Base-by-base conservation (phyloP, 2,113 vertebrate species). In the Platycercus adscitus region DNA sequence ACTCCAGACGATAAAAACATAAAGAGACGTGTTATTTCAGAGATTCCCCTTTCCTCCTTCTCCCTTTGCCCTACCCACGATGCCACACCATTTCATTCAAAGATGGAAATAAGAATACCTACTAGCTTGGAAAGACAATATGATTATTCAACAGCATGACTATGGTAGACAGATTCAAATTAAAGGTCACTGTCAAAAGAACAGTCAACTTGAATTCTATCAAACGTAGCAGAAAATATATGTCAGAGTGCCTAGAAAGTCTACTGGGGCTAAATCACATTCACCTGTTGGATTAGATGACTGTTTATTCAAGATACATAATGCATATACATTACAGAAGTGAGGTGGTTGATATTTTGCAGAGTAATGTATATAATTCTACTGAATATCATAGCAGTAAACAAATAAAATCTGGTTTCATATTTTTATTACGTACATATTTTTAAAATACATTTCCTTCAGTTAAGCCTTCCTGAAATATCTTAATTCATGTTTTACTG, bases 221-320 rank as follows among this genome's bases (percentile, higher is more conserved):
- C 89, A 96, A 91, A 94, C 75, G 79, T 64, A 95, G 35, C 46
- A 90, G 84, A 96, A 97, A 95, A 68, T 95, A 53, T 70, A 33
- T 81, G 44, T 64, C 35, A 91, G 81, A 78, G 41, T 95, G 79
- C 79, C 91, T 58, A 56, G 94, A 88, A 91, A 91, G 75, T 76
- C 93, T 95, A 19, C 7, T 89, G 75, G 80, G 88, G 46, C 69
- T 92, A 80, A 96, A 95, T 71, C 79, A 89, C 72, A 96, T 96
- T 97, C 92, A 97, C 82, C 82, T 75, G 87, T 75, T 94, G 86
- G 61, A 95, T 93, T 77, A 97, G 95, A 95, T 92, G 76, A 82
- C 88, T 96, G 81, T 95, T 97, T 98, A 92, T 93, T 97, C 97
- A 86, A 55, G 91, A 93, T 93, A 63, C 64, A 91, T 95, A 96